These are phyloP conservation scores for Epizoanthus fatuus DNA, from an alignment of 92 coral and sea anemone genomes.

Conservation along the genomic window DNA sequence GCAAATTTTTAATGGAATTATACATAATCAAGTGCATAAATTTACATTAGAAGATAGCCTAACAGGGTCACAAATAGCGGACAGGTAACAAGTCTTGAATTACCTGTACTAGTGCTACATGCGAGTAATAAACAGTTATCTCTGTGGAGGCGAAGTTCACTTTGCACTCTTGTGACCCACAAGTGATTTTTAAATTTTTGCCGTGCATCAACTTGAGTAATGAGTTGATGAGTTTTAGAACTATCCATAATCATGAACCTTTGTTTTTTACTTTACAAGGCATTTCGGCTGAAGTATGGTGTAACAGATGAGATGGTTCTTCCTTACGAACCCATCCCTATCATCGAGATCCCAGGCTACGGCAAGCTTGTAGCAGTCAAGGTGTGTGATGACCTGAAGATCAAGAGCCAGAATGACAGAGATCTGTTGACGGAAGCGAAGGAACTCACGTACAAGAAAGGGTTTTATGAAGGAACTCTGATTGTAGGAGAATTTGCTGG, in stretches of 20 bases:
- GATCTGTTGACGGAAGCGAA: conserved; percentile 95
- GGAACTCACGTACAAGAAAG: conserved; percentile 96
- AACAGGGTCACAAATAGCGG: too few relatives aligned
- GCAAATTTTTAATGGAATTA: too few relatives aligned
- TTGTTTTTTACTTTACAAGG: conserved; percentile 47
- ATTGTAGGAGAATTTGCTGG: conserved; percentile 93
- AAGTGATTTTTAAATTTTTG: background rate
- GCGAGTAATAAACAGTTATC: too few relatives aligned
- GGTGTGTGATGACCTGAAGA: conserved; percentile 95
- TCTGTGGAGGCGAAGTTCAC: background rate
- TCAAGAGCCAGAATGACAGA: conserved; percentile 96
- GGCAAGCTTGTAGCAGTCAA: conserved; percentile 96
- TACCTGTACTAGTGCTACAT: too few relatives aligned
- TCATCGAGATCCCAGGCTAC: conserved; percentile 95
- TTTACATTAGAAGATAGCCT: too few relatives aligned
- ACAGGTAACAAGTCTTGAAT: too few relatives aligned
- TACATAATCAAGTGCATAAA: too few relatives aligned
- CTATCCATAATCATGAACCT: too few relatives aligned
- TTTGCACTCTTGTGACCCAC: background rate
- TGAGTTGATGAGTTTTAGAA: too few relatives aligned
- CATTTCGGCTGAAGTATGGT: conserved; percentile 92
- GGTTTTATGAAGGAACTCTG: conserved; percentile 95
- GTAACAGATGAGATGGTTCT: conserved; percentile 98
- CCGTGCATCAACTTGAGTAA: background rate
- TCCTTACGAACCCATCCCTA: conserved; percentile 95